Evolutionary conservation across 2,888 invertebrate genomes (phyloP).

Genomic region (Seira sanloemensis): DNA sequence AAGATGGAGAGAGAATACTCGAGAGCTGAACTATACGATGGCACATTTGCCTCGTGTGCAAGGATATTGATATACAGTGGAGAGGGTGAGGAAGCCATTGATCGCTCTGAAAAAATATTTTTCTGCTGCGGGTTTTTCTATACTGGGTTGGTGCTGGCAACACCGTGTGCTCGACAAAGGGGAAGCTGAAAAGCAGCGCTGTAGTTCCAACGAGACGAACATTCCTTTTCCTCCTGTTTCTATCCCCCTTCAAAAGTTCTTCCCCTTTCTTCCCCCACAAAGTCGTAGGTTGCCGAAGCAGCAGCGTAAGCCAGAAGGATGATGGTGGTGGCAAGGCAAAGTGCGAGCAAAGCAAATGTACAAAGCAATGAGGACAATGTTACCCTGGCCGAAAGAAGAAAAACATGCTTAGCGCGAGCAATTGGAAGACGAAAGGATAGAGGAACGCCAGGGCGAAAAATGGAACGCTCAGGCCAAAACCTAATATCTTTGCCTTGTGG

Average conservation of each 20-base stretch:
- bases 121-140: slow-evolving; percentile 53
- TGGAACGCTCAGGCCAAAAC: not conserved
- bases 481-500: not conserved
- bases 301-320: not conserved
- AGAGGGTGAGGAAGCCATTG: slow-evolving; percentile 73
- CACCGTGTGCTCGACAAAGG: not conserved
- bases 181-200: too few species aligned
- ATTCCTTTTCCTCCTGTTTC: too few species aligned
- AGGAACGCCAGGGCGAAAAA: not conserved
- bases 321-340: slow-evolving; percentile 18
- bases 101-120: too few species aligned
- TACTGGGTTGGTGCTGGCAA: slow-evolving; percentile 63
- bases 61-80: slow-evolving; percentile 14
- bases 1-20: not conserved
- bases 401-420: not conserved
- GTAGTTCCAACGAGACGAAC: too few species aligned
- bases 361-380: not conserved
- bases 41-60: slow-evolving; percentile 55
- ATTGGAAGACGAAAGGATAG: not conserved
- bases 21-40: slow-evolving; percentile 15
- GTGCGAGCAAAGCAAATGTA: not conserved
- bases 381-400: not conserved
- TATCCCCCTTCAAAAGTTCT: not conserved
- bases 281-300: too few species aligned
- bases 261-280: too few species aligned